Base-by-base conservation (phyloP, 2,797 vertebrate genomes). In the Sebastes alutus region DNA sequence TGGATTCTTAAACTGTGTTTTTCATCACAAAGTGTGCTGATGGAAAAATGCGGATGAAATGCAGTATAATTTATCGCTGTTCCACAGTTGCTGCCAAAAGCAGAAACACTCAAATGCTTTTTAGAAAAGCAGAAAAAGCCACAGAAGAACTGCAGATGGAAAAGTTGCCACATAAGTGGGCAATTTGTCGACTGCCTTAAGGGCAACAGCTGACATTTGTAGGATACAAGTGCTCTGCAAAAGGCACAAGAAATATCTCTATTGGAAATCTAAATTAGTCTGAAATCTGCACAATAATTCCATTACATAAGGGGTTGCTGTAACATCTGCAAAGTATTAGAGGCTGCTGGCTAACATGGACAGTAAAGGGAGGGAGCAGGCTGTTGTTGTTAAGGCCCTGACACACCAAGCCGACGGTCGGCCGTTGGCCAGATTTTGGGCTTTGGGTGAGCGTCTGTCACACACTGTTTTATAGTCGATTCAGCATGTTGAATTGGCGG, bases 201-300 rank as follows among this genome's bases (percentile, higher is more conserved):
- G 49, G 75, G 74, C 56, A 75, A 84, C 75, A 63, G 72, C 71
- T 56, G 46, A 83, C 10, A 65, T 73, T 63, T 72, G 29, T 49
- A 59, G 32, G 71, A 46, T 73, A 83, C 56, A 89, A 83, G 16
- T 35, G 59, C 66, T 49, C 20, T 52, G 38, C n/a, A 46, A 67
- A 29, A 66, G 12, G 56, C 23, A 61, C 29, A 42, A 42, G 3
- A 42, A 35, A 87, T 81, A 79, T 84, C 32, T 52, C 9, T 49
- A 20, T 52, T 66, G 46, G 14, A 22, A 90, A 84, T 7, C n/a
- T 33, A 10, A 68, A 52, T 8, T 63, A 22, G 23, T 46, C 20
- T 70, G 22, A 78, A 55, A 73, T 18, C 63, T 60, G 3, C 16
- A 75, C 33, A 63, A n/a, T 72, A 81, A 80, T 56, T 58, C 70